Conservation (phyloP, 2,797 vertebrate species). For the Chiroxiphia lanceolata region DNA sequence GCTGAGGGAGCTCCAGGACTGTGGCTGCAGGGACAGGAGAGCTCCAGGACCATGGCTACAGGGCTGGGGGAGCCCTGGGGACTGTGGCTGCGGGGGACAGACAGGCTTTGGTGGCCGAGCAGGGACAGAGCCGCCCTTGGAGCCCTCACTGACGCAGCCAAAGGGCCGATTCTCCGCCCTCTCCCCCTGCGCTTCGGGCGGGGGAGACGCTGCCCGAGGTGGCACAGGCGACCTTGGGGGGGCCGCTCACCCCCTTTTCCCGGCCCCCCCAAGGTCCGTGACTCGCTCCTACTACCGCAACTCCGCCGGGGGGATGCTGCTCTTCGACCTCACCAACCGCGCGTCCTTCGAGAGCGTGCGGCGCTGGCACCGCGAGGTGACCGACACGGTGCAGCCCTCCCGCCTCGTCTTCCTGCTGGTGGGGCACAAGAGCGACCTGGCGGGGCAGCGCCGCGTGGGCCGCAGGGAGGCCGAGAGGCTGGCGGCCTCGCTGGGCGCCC, state of each 20-base stretch:
- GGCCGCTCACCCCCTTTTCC: background rate
- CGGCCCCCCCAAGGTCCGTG: slow-evolving; percentile 77
- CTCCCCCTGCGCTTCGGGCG: rapidly evolving
- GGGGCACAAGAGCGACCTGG: slow-evolving; percentile 84
- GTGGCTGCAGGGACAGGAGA: background rate
- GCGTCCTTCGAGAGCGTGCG: slow-evolving; percentile 81
- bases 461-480: slow-evolving; percentile 79
- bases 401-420: slow-evolving; percentile 81
- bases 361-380: slow-evolving; percentile 82
- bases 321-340: slow-evolving; percentile 84
- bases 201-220: background rate
- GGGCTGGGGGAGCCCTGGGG: background rate
- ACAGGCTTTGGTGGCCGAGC: background rate
- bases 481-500: slow-evolving; percentile 73
- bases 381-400: slow-evolving; percentile 77
- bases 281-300: slow-evolving; percentile 88
- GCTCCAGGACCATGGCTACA: too few relatives aligned
- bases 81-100: background rate
- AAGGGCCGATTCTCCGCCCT: background rate
- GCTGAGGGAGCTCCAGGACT: background rate
- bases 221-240: rapidly evolving
- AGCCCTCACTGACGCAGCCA: background rate
- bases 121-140: background rate
- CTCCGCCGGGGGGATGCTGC: slow-evolving; percentile 83
- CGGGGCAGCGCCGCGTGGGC: slow-evolving; percentile 64